Evolutionary conservation across 2,797 vertebrate genomes (phyloP), one percentile per base, ranked within the genome.

Genomic region (Iguana delicatissima): DNA sequence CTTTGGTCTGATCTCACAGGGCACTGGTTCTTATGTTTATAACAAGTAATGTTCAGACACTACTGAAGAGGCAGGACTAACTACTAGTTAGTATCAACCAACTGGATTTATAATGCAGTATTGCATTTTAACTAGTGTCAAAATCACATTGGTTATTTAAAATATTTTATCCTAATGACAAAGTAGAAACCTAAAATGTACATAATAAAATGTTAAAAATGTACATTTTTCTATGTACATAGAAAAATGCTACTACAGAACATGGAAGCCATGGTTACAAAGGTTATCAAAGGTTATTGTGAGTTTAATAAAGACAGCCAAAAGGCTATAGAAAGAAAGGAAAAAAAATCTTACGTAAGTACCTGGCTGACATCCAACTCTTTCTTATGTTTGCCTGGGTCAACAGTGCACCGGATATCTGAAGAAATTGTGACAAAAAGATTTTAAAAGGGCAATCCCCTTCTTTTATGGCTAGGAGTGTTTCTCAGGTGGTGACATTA

Each of bases 371-470:
- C 82, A 91, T 92, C 87, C 92, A 93, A 83, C 50, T 92, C 72
- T 95, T 8, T 91, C 90, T 42, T 67, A 90, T 94, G 38, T 73
- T 87, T 89, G 89, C 93, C 89, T 87, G 87, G 92, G 42, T 93
- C 92, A 95, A 91, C 85, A 94, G 84, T 13, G 32, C 0, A 0
- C 74, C 7, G 92, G 80, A 92, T 57, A 89, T 94, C 84, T 86
- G 80, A 67, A 93, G 80, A 80, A 91, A 81, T 80, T 91, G 85
- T 20, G 92, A 79, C 3, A 89, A 92, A 76, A 91, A 9, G 57
- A 64, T 50, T 26, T 92, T 57, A 95, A 91, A 38, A 50, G 86
- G 0, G 0, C 84, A 86, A 80, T 85, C 16, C 77, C 69, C 55
- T 42, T 72, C 46, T 46, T 93, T 87, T 79, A 52, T 77, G 57